These are phyloP conservation scores for Lepidostoma basale DNA, from an alignment of 1,140 invertebrate species.

Conservation along the genomic window DNA sequence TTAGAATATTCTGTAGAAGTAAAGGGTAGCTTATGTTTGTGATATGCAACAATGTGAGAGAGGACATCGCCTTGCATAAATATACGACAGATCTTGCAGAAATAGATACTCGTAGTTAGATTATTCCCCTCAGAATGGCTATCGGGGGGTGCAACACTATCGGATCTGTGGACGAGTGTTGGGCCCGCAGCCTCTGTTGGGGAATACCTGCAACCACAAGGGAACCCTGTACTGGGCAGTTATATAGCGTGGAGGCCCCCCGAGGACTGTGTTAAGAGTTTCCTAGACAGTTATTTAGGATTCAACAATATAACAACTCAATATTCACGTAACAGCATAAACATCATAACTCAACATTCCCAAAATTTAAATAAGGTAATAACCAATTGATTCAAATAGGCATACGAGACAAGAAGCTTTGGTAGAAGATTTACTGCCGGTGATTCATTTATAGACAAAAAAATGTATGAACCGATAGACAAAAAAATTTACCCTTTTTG, in stretches of 20 bases:
- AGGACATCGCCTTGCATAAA: slow-evolving; percentile 7
- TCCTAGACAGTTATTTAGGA: neutral
- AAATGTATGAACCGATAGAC: too few species aligned
- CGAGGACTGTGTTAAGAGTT: slow-evolving; percentile 38
- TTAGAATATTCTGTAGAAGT: neutral
- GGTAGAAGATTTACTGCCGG: slow-evolving; percentile 2
- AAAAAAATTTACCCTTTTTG: too few species aligned
- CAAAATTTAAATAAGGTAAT: neutral
- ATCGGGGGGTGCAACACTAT: slow-evolving; percentile 46
- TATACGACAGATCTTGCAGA: neutral
- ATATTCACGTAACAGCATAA: neutral
- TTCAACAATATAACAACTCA: too few species aligned
- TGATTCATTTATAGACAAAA: too few species aligned
- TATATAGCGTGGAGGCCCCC: too few species aligned
- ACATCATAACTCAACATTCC: slow-evolving; percentile 7
- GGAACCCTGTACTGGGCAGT: slow-evolving; percentile 46
- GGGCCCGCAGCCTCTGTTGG: slow-evolving; percentile 7
- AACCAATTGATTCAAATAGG: slow-evolving; percentile 5
- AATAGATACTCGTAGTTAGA: slow-evolving; percentile 34
- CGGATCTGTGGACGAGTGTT: slow-evolving; percentile 36
- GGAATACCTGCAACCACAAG: slow-evolving; percentile 50
- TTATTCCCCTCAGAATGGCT: slow-evolving; percentile 52
- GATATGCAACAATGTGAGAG: neutral
- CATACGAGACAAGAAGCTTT: slow-evolving; percentile 13
- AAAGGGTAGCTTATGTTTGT: neutral